Evolutionary conservation across 1,140 invertebrate species (phyloP).

Genomic region (Prorops nasuta): DNA sequence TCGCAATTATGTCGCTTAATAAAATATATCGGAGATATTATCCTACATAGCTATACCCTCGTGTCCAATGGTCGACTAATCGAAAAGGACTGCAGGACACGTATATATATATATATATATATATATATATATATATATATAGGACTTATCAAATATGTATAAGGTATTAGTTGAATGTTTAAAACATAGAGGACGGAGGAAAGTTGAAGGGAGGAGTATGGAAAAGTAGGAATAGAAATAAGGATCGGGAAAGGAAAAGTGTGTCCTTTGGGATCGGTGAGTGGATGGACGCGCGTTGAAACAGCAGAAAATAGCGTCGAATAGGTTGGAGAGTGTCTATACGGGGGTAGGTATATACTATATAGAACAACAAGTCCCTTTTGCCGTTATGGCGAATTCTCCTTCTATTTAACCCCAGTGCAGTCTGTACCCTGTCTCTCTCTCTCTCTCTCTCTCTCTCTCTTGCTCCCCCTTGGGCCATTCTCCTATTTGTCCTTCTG

Average conservation of each 20-base stretch:
- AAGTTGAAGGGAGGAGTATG: too few species aligned
- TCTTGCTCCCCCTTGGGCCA: background rate
- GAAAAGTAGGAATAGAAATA: too few species aligned
- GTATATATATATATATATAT: too few species aligned
- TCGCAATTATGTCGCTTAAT: background rate
- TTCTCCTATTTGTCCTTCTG: constrained; percentile 46
- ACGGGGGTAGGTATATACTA: too few species aligned
- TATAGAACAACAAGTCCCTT: too few species aligned
- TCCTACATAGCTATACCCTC: background rate
- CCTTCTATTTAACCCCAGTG: background rate
- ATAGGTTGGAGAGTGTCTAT: background rate
- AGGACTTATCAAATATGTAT: too few species aligned
- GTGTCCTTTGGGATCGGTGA: background rate
- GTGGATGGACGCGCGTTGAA: background rate
- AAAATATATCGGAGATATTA: background rate
- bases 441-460: background rate
- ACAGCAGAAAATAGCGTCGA: background rate
- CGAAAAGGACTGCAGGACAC: too few species aligned
- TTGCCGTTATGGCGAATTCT: background rate
- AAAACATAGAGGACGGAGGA: too few species aligned
- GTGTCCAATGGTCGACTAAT: too few species aligned
- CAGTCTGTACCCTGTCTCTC: background rate
- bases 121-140: too few species aligned
- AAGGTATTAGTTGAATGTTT: too few species aligned
- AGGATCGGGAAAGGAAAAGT: too few species aligned